Evolutionary conservation across 2,888 invertebrate species (phyloP), one percentile per base, ranked within the genome.

Genomic region (Lissonota sp.): DNA sequence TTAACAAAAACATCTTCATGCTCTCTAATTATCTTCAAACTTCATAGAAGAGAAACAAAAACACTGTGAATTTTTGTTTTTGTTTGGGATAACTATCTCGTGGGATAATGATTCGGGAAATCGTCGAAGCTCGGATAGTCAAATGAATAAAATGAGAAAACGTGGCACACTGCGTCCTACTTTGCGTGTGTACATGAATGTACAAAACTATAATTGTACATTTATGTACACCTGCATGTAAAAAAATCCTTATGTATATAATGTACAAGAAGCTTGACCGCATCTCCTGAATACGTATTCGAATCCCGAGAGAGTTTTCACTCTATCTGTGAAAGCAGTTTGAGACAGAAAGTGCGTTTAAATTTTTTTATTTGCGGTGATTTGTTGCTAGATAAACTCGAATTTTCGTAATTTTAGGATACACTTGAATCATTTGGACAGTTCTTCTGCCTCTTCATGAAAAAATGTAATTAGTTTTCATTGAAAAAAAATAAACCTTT

Each of bases 211-310:
- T 60, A 16, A 73, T 37, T 37, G 37, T 76, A 46, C 42, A 49
- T 67, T 55, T 62, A 58, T 72, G 10, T 57, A 62, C 44, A 12
- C 10, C 40, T 44, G 16, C 37, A 63, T 4, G 14, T 46, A 57
- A 16, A 7, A n/a, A 57, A 6, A 44, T 10, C 6, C 44, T 6
- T 49, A 53, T 37, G 10, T 55, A 55, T 44, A 55, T 69, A 44
- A 26, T 44, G 42, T 49, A 53, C 40, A 60, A n/a, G 72, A 49
- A 67, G 62, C 64, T 72, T 76, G 80, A 82, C 82, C 84, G 70
- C 76, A 63, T 77, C 80, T 73, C 70, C 66, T 83, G 84, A 83
- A 84, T 84, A 84, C 80, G 70, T 84, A 79, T 83, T 84, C 80
- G 72, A 57, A 67, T 39, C 60, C 64, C 53, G 63, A 53, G 63